Conservation (phyloP, 2,888 invertebrate species). For the Cecidostiba fungosa region DNA sequence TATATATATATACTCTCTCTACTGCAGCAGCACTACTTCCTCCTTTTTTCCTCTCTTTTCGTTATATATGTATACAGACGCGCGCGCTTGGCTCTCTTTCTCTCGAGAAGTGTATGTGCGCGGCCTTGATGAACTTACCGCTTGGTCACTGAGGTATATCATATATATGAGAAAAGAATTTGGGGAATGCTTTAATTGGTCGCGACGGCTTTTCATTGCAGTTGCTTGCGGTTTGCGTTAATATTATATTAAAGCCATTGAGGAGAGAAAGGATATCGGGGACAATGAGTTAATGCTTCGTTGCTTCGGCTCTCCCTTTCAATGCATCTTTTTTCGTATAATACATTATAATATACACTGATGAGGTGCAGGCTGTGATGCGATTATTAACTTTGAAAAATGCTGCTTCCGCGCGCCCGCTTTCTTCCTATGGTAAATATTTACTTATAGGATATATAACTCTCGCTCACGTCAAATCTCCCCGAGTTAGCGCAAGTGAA, state of each 20-base stretch:
- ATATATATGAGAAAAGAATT: constrained; percentile 47
- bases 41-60: constrained; percentile 1
- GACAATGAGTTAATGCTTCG: constrained; percentile 18
- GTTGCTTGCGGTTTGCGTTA: background rate
- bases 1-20: background rate
- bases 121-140: constrained; percentile 39
- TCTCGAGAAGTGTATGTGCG: background rate
- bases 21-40: background rate
- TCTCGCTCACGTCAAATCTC: background rate
- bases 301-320: background rate
- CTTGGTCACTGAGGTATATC: background rate
- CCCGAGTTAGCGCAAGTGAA: background rate
- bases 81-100: background rate
- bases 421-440: constrained; percentile 2
- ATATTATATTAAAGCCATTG: background rate
- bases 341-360: too few species aligned
- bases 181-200: constrained; percentile 52
- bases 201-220: background rate
- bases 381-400: background rate
- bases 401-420: background rate
- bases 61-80: background rate
- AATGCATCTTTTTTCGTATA: background rate
- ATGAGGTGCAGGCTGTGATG: background rate
- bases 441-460: background rate
- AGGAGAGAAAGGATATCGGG: background rate